Percentiles rank a stretch among this genome's conserved stretches.
These are phyloP conservation scores for Trichogramma pretiosum DNA, from an alignment of 1,140 invertebrate species.

Conservation along the genomic window DNA sequence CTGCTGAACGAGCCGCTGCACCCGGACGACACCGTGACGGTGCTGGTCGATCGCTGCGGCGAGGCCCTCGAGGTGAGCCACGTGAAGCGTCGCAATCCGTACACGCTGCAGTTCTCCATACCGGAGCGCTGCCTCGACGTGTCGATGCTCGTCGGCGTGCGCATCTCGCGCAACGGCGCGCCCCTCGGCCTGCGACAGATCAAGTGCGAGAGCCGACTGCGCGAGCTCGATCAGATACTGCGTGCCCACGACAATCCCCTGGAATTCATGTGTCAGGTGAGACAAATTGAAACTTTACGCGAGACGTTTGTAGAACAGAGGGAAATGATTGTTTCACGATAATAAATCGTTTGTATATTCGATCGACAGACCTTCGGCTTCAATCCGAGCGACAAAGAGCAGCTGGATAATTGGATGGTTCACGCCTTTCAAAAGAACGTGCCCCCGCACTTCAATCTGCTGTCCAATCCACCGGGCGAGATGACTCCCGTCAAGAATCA, in stretches of 20 bases:
- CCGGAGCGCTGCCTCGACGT: conserved; percentile 70
- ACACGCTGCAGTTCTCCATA: conserved; percentile 70
- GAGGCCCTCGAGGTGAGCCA: conserved; percentile 64
- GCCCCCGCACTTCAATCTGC: conserved; percentile 68
- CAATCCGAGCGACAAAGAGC: conserved; percentile 62
- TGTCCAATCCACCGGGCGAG: conserved; percentile 44
- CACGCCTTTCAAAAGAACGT: conserved; percentile 72
- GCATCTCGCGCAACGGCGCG: conserved; percentile 68
- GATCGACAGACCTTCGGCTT: conserved; percentile 64
- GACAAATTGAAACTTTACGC: not conserved
- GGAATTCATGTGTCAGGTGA: conserved; percentile 78
- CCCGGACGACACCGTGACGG: conserved; percentile 62
- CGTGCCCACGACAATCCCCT: conserved; percentile 68
- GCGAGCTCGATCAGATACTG: conserved; percentile 73
- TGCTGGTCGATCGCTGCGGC: conserved; percentile 69
- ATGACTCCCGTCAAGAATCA: conserved; percentile 32
- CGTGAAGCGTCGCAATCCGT: conserved; percentile 70
- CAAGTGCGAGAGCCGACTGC: conserved; percentile 73
- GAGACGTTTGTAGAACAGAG: not conserved
- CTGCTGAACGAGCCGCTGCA: conserved; percentile 66
- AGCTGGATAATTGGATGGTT: conserved; percentile 72
- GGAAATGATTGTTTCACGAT: not conserved
- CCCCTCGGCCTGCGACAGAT: conserved; percentile 68
- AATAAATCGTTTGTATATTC: not conserved
- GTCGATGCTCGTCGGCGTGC: conserved; percentile 70